A percentile compares a stretch with the other conserved stretches of the same genome.
Conservation (phyloP, 2,797 vertebrate species). For the Cirrhinus mrigala region DNA sequence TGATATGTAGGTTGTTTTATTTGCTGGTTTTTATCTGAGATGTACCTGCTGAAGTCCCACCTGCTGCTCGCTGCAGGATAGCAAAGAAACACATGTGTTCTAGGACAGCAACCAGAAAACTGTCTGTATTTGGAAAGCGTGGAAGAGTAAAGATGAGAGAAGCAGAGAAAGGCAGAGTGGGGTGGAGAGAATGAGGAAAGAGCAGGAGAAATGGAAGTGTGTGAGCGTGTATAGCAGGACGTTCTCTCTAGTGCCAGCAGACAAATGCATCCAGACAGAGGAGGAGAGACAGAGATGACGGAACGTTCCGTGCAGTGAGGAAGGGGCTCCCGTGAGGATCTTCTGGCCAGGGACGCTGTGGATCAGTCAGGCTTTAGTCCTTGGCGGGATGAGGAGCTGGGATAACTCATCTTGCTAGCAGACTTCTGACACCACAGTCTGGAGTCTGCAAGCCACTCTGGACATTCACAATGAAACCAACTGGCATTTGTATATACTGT, state of each 20-base stretch:
- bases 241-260: slow-evolving; percentile 50
- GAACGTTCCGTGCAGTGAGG: slow-evolving; percentile 63
- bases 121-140: slow-evolving; percentile 45
- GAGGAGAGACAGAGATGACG: slow-evolving; percentile 56
- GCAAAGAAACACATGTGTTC: slow-evolving; percentile 52
- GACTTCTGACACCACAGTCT: slow-evolving; percentile 44
- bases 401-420: slow-evolving; percentile 66
- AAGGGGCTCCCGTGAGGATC: slow-evolving; percentile 65
- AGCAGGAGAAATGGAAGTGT: slow-evolving; percentile 39
- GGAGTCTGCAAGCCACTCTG: slow-evolving; percentile 33
- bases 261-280: slow-evolving; percentile 59
- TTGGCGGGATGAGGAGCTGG: slow-evolving; percentile 30
- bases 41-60: slow-evolving; percentile 69
- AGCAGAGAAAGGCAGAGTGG: slow-evolving; percentile 21
- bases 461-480: slow-evolving; percentile 49
- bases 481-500: background rate
- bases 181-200: slow-evolving; percentile 25
- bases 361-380: slow-evolving; percentile 28
- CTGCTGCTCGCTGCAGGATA: slow-evolving; percentile 62
- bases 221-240: slow-evolving; percentile 40
- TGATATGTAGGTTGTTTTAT: slow-evolving; percentile 30
- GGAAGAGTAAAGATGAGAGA: slow-evolving; percentile 35
- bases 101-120: slow-evolving; percentile 52
- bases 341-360: slow-evolving; percentile 60
- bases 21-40: slow-evolving; percentile 51